These are phyloP conservation scores for Sternarchorhynchus goeldii DNA, from an alignment of 2,797 vertebrate genomes.

Conservation along the genomic window DNA sequence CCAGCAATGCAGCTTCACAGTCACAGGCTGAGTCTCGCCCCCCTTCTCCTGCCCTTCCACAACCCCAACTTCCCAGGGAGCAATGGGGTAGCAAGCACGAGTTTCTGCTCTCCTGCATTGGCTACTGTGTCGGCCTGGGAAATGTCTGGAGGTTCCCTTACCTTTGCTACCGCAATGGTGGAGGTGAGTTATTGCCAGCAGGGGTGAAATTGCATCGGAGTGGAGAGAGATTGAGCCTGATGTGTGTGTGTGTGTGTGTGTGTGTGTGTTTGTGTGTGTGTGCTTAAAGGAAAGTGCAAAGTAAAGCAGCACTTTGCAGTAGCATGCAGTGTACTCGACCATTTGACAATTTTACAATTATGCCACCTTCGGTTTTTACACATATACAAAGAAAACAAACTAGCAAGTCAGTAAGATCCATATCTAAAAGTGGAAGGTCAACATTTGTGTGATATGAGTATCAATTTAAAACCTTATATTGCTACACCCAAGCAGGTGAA, in stretches of 20 bases:
- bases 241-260: too few species aligned
- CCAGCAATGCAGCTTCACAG: slow-evolving; percentile 34
- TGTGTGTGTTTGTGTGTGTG: too few species aligned
- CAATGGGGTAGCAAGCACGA: slow-evolving; percentile 80
- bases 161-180: slow-evolving; percentile 86
- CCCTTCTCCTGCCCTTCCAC: slow-evolving; percentile 28
- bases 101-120: slow-evolving; percentile 84
- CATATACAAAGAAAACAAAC: too few species aligned
- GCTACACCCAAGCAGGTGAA: neutral
- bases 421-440: too few species aligned
- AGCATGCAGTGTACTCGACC: too few species aligned
- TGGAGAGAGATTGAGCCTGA: neutral
- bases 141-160: slow-evolving; percentile 86
- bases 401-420: too few species aligned
- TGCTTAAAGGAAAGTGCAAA: too few species aligned
- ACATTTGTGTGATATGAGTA: neutral
- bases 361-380: too few species aligned
- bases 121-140: slow-evolving; percentile 83
- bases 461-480: neutral
- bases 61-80: slow-evolving; percentile 56
- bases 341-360: too few species aligned
- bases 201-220: neutral
- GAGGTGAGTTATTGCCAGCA: slow-evolving; percentile 71
- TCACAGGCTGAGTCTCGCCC: slow-evolving; percentile 50
- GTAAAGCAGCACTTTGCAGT: too few species aligned